These are phyloP conservation scores for Enteromius thamalakanensis DNA, from an alignment of 2,797 vertebrate genomes.

Conservation along the genomic window DNA sequence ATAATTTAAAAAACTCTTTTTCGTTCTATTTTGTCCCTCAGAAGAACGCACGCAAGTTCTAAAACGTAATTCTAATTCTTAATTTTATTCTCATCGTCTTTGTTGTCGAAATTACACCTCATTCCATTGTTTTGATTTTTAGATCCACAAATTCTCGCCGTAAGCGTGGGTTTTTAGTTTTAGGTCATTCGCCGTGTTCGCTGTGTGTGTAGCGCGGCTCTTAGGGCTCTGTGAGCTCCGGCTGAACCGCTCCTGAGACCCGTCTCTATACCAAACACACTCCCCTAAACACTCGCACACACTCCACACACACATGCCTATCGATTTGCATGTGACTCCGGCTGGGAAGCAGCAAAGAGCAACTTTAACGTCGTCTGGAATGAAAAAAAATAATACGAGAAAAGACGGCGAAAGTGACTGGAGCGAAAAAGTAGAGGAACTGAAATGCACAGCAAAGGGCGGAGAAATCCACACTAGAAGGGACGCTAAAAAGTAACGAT, in stretches of 20 bases:
- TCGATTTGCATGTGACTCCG: conserved; percentile 83
- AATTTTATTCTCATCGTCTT: not conserved
- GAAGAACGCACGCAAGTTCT: not conserved
- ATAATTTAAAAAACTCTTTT: conserved; percentile 9
- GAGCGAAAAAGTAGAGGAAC: conserved; percentile 74
- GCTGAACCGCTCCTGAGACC: conserved; percentile 76
- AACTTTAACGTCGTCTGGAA: conserved; percentile 73
- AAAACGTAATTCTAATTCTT: conserved; percentile 1
- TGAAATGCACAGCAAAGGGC: conserved; percentile 71
- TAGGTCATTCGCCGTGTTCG: conserved; percentile 53
- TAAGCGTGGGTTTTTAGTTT: conserved; percentile 27
- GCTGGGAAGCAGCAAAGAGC: conserved; percentile 76
- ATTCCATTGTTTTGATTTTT: not conserved
- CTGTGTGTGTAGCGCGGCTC: conserved; percentile 55
- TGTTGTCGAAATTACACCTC: not conserved
- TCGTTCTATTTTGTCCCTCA: not conserved
- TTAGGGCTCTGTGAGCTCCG: conserved; percentile 66
- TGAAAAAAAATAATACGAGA: conserved; percentile 62
- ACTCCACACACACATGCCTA: conserved; percentile 69
- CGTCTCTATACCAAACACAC: conserved; percentile 68
- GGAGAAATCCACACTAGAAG: conserved; percentile 71
- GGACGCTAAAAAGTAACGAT: conserved; percentile 70
- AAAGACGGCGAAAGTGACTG: conserved; percentile 77
- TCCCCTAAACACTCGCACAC: conserved; percentile 66
- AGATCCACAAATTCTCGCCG: not conserved